Base-by-base conservation (phyloP, 2,888 invertebrate species). In the Acanthococcus lagerstroemiae region DNA sequence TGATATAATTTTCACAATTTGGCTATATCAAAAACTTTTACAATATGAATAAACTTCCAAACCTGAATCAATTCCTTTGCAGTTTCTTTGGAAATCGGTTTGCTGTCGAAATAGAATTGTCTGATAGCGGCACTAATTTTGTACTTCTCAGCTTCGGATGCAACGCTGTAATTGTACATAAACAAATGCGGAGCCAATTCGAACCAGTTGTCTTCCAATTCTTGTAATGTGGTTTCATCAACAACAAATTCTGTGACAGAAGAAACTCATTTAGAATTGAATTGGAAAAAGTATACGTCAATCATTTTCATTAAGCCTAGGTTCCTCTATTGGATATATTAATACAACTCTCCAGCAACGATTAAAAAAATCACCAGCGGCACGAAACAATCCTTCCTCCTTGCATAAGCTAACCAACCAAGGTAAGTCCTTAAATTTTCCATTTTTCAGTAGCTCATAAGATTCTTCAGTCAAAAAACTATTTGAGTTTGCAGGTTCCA, bases 311-410 rank as follows among this genome's bases (percentile, higher is more conserved):
- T n/a, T n/a, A n/a, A n/a, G n/a, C n/a, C n/a, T n/a, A n/a, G n/a
- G n/a, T n/a, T n/a, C n/a, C n/a, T n/a, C n/a, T n/a, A n/a, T n/a
- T n/a, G n/a, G n/a, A n/a, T n/a, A n/a, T n/a, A n/a, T n/a, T n/a
- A n/a, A n/a, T n/a, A n/a, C n/a, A n/a, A n/a, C n/a, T n/a, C n/a
- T n/a, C n/a, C n/a, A n/a, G n/a, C n/a, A n/a, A n/a, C n/a, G n/a
- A n/a, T n/a, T n/a, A n/a, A n/a, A n/a, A n/a, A n/a, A n/a, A 48
- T 24, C 75, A 85, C 86, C 81, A 72, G 83, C 82, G 46, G 82
- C 85, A 26, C 87, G 87, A 72, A 85, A 87, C 19, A 87, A 77
- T 65, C 89, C 89, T 75, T 90, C 90, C 58, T 86, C 82, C 22
- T 82, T 80, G 0, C 84, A 83, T 56, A 84, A 80, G 46, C 69